phyloP scores from a whole-genome alignment of 1,140 invertebrate genomes.

The Brachionus angularis region DNA sequence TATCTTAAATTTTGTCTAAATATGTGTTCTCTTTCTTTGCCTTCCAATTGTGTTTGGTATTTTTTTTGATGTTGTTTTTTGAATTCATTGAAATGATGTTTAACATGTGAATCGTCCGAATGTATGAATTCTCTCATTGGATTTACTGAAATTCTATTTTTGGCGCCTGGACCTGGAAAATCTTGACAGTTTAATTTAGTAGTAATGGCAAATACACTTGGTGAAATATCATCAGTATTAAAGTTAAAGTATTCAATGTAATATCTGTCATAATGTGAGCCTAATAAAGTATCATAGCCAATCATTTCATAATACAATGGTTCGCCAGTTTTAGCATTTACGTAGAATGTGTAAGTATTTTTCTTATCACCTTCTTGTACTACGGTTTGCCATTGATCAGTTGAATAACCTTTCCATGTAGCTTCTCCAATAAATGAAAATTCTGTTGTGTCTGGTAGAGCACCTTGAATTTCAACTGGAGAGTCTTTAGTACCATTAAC shows the following conservation, averaged over 20 bases:
- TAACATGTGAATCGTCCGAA: slow-evolving; percentile 68
- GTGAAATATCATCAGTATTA: slow-evolving; percentile 55
- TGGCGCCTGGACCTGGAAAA: slow-evolving; percentile 80
- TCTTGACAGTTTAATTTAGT: slow-evolving; percentile 69
- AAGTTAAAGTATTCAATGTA: slow-evolving; percentile 77
- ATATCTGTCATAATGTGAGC: slow-evolving; percentile 93
- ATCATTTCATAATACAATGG: slow-evolving; percentile 83
- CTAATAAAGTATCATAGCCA: slow-evolving; percentile 81
- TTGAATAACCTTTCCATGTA: slow-evolving; percentile 47
- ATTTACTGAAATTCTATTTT: slow-evolving; percentile 65
- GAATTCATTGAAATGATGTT: slow-evolving; percentile 73
- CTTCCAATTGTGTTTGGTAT: slow-evolving; percentile 67
- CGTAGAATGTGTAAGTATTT: slow-evolving; percentile 74
- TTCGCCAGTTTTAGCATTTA: slow-evolving; percentile 50
- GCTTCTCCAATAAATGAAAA: slow-evolving; percentile 56
- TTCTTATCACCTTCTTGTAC: slow-evolving; percentile 69
- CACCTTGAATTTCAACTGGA: slow-evolving; percentile 67
- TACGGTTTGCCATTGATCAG: slow-evolving; percentile 71
- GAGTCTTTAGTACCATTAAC: slow-evolving; percentile 70
- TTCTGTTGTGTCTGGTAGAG: slow-evolving; percentile 76
- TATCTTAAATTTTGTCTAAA: slow-evolving; percentile 82
- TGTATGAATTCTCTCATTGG: slow-evolving; percentile 82
- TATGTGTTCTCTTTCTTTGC: slow-evolving; percentile 68
- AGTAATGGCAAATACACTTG: slow-evolving; percentile 17
- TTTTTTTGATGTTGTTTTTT: slow-evolving; percentile 68